phyloP scores from a whole-genome alignment of 2,888 invertebrate species.

The Scaptomyza cyrtandrae region DNA sequence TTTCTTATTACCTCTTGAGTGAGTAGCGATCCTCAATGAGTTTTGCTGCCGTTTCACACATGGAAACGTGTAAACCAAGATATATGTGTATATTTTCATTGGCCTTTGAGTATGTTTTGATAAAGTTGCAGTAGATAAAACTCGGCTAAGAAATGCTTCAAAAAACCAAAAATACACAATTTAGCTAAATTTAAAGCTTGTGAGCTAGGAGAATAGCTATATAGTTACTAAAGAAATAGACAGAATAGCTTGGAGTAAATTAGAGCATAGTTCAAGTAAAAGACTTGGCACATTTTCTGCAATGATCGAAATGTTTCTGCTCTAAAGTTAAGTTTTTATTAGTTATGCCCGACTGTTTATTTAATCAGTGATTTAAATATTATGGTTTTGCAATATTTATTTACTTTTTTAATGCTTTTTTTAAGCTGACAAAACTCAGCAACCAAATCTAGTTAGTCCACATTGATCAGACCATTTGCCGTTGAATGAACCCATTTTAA shows the following conservation, averaged over 20 bases:
- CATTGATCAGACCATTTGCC: slow-evolving; percentile 26
- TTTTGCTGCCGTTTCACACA: slow-evolving; percentile 1
- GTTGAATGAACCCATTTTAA: slow-evolving; percentile 24
- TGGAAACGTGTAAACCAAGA: background rate
- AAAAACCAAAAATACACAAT: too few relatives aligned
- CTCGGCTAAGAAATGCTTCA: background rate
- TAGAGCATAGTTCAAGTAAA: too few relatives aligned
- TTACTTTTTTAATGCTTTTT: background rate
- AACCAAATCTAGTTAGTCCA: slow-evolving; percentile 11
- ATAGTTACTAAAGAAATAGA: too few relatives aligned
- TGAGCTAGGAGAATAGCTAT: background rate
- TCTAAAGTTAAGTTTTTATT: too few relatives aligned
- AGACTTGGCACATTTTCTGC: too few relatives aligned
- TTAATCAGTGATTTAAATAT: background rate
- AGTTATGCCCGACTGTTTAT: too few relatives aligned
- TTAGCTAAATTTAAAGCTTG: too few relatives aligned
- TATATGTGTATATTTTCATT: slow-evolving; percentile 5
- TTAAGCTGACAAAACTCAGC: slow-evolving; percentile 5
- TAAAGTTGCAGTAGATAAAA: background rate
- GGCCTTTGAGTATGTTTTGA: slow-evolving; percentile 15
- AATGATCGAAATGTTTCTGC: too few relatives aligned
- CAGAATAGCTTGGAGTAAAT: background rate
- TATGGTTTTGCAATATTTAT: background rate
- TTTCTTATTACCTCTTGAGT: slow-evolving; percentile 58
- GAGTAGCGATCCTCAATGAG: slow-evolving; percentile 31